Percentiles rank a stretch among this genome's conserved stretches.
Evolutionary conservation across 2,113 vertebrate species (phyloP).

Genomic region (Pituophis catenifer): DNA sequence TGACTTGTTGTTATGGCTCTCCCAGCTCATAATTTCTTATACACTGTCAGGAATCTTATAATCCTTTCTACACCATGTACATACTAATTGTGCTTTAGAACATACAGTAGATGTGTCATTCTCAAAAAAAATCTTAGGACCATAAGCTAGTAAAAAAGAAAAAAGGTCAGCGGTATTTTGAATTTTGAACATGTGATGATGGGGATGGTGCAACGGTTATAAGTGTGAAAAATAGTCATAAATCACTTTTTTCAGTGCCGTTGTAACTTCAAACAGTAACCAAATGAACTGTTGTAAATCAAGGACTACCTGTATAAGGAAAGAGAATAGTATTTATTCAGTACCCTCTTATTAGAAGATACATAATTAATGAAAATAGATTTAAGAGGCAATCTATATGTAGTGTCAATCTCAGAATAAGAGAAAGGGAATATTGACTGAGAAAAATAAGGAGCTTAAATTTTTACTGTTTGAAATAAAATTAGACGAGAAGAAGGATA

Average conservation of each 20-base stretch:
- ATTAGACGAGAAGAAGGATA: conserved; percentile 1
- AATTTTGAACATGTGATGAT: not conserved
- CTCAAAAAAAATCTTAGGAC: not conserved
- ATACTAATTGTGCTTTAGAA: not conserved
- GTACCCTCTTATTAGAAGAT: not conserved
- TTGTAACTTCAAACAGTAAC: not conserved
- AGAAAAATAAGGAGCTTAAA: not conserved
- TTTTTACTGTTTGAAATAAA: conserved; percentile 18
- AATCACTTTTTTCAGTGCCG: not conserved
- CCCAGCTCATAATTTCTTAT: no score
- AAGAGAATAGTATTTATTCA: not conserved
- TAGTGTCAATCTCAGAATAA: not conserved
- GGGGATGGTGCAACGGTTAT: not conserved
- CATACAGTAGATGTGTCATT: not conserved
- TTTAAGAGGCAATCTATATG: not conserved
- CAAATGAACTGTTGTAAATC: not conserved
- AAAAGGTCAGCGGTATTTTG: not conserved
- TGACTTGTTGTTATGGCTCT: no score
- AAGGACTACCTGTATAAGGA: not conserved
- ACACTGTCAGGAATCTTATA: no score
- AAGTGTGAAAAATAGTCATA: not conserved
- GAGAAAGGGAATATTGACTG: not conserved
- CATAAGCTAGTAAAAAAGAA: not conserved
- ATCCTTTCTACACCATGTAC: not conserved
- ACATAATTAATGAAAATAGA: not conserved